These are phyloP conservation scores for Microcebus ravelobensis DNA, from an alignment of 2,113 vertebrate genomes.

Conservation along the genomic window DNA sequence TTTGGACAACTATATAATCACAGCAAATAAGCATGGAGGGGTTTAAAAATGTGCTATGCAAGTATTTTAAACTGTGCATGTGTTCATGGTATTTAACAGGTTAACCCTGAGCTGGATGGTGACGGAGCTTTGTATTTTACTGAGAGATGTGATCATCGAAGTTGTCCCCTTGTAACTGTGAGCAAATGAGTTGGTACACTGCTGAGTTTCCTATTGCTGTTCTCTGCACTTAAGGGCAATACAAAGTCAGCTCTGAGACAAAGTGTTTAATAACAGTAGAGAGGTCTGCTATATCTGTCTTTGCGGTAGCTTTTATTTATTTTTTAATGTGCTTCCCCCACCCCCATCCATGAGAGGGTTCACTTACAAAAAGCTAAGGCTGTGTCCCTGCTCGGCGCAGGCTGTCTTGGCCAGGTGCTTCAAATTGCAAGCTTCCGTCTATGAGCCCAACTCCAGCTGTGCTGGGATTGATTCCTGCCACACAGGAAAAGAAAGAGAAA, in stretches of 20 bases:
- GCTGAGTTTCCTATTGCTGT: background rate
- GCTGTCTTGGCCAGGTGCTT: constrained; percentile 48
- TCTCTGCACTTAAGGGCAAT: background rate
- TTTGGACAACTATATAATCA: background rate
- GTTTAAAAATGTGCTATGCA: background rate
- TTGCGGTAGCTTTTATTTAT: constrained; percentile 8
- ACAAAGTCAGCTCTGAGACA: constrained; percentile 29
- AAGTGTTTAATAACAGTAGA: constrained; percentile 48
- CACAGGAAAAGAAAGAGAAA: constrained; percentile 39
- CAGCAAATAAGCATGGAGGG: background rate
- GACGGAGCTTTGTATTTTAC: background rate
- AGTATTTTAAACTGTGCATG: background rate
- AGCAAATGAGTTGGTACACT: background rate
- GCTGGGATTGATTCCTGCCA: constrained; percentile 58
- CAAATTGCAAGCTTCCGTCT: constrained; percentile 40
- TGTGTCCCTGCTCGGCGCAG: background rate
- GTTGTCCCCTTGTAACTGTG: background rate
- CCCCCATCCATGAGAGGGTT: background rate
- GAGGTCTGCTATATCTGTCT: background rate
- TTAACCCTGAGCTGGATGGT: background rate
- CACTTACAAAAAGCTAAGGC: background rate
- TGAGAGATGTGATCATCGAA: background rate
- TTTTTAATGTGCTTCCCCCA: background rate
- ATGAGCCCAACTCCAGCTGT: constrained; percentile 45
- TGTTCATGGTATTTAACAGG: background rate